These are phyloP conservation scores for Gila robusta DNA, from an alignment of 2,797 vertebrate species.

Conservation along the genomic window DNA sequence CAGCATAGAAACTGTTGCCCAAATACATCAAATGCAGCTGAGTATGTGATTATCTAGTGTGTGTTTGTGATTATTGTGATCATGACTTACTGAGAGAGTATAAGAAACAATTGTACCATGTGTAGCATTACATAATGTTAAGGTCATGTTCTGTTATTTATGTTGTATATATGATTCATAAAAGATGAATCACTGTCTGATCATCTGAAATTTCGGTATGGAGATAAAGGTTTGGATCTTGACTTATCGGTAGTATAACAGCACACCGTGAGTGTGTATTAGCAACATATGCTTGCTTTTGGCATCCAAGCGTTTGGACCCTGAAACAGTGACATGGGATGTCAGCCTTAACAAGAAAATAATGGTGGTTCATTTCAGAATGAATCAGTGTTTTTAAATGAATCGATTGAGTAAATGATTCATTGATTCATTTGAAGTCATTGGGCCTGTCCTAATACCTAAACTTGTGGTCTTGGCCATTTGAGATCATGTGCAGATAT, in stretches of 20 bases:
- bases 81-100: conserved; percentile 1
- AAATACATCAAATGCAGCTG: conserved; percentile 9
- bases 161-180: background rate
- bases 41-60: conserved; percentile 9
- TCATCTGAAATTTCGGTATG: background rate
- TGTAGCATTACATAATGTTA: background rate
- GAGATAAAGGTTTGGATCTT: background rate
- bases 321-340: background rate
- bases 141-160: background rate
- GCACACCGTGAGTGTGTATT: background rate
- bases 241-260: background rate
- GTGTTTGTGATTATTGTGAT: background rate
- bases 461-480: background rate
- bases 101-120: background rate
- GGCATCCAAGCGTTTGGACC: background rate
- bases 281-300: background rate
- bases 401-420: background rate
- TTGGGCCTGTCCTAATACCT: background rate
- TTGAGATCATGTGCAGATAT: background rate
- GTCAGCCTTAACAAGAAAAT: background rate
- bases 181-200: background rate
- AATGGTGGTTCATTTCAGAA: background rate
- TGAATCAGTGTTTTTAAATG: background rate
- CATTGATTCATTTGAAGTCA: background rate
- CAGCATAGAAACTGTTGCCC: background rate